These are phyloP conservation scores for Cardiocondyla obscurior DNA, from an alignment of 1,140 invertebrate genomes.

Conservation along the genomic window DNA sequence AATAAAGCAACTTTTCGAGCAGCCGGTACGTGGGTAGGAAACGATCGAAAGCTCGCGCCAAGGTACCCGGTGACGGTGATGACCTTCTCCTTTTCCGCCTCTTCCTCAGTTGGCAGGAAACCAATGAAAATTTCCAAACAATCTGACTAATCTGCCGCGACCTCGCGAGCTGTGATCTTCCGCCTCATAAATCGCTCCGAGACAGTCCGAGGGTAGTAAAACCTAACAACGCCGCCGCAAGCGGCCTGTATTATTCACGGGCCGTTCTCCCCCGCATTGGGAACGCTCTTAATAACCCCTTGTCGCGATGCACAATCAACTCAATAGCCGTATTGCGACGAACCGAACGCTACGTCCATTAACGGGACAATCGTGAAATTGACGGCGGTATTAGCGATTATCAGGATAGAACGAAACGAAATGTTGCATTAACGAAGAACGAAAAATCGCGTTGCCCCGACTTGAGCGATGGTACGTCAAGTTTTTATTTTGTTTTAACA, in stretches of 20 bases:
- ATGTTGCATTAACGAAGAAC: background rate
- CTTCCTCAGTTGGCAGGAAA: conserved; percentile 26
- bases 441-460: background rate
- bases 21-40: conserved; percentile 39
- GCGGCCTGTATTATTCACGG: conserved; percentile 42
- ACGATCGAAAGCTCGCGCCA: conserved; percentile 16
- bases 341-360: background rate
- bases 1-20: conserved; percentile 29
- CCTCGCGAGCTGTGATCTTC: conserved; percentile 30
- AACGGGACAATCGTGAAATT: background rate
- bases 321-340: background rate
- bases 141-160: conserved; percentile 50
- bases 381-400: background rate
- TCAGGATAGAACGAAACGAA: background rate
- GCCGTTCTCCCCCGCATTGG: background rate
- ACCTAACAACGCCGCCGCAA: conserved; percentile 13
- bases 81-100: background rate
- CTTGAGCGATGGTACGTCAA: conserved; percentile 4
- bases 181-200: conserved; percentile 19
- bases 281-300: too few relatives aligned
- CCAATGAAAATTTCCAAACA: conserved; percentile 56
- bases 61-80: background rate
- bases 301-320: background rate
- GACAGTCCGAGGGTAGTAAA: conserved; percentile 32
- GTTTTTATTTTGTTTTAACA: conserved; percentile 23